Percentiles rank a stretch among this genome's conserved stretches.
phyloP scores from a whole-genome alignment of 2,797 vertebrate species.

The Knipowitschia caucasica region DNA sequence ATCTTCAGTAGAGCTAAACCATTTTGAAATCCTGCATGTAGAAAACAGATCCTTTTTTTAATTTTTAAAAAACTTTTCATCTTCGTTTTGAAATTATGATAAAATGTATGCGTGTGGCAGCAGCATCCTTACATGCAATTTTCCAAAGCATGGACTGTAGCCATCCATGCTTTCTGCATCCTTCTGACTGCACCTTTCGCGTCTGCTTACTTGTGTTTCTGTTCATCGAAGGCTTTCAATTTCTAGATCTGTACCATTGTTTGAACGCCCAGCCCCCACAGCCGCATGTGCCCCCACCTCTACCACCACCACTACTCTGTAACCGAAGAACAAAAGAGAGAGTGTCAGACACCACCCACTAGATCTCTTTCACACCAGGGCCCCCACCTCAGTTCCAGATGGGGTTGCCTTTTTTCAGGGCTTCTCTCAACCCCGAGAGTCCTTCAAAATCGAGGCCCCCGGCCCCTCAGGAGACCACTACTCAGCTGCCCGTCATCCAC shows the following conservation, averaged over 20 bases:
- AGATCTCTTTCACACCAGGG: constrained; percentile 81
- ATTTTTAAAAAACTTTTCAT: background rate
- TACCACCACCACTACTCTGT: constrained; percentile 75
- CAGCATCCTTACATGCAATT: constrained; percentile 22
- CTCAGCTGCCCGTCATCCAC: constrained; percentile 84
- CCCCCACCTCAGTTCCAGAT: constrained; percentile 81
- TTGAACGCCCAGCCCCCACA: constrained; percentile 75
- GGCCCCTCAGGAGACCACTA: constrained; percentile 62
- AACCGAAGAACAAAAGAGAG: constrained; percentile 82
- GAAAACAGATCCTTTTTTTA: constrained; percentile 11
- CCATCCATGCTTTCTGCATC: constrained; percentile 53
- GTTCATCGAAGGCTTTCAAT: constrained; percentile 75
- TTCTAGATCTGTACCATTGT: constrained; percentile 80
- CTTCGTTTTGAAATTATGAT: constrained; percentile 12
- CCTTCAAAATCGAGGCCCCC: constrained; percentile 75
- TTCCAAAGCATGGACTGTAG: constrained; percentile 47
- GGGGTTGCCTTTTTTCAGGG: constrained; percentile 77
- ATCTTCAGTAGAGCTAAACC: background rate
- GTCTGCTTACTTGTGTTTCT: constrained; percentile 61
- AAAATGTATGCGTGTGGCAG: constrained; percentile 38
- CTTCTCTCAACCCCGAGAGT: constrained; percentile 80
- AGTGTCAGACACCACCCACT: constrained; percentile 84
- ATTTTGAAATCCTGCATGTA: constrained; percentile 5
- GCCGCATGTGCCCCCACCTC: constrained; percentile 55
- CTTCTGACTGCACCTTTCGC: constrained; percentile 61